These are phyloP conservation scores for Apantesis nais DNA, from an alignment of 2,888 invertebrate species.

Conservation along the genomic window DNA sequence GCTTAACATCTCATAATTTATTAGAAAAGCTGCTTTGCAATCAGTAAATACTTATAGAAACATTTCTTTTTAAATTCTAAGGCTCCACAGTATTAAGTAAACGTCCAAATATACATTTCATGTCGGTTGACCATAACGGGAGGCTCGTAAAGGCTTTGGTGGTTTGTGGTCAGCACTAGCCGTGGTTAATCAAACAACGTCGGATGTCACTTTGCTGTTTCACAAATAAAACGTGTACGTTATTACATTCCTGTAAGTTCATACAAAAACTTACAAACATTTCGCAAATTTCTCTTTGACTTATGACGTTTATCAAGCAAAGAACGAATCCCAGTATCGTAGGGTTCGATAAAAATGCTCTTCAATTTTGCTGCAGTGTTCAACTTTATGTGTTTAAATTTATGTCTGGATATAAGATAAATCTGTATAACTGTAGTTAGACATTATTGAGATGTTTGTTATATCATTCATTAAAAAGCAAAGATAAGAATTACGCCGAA, in stretches of 20 bases:
- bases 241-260: constrained; percentile 31
- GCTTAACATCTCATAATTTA: too few relatives aligned
- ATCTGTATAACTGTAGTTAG: neutral
- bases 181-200: constrained; percentile 49
- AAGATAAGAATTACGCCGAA: neutral
- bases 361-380: constrained; percentile 46
- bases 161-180: constrained; percentile 42
- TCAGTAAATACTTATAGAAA: neutral
- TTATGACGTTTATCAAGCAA: constrained; percentile 17
- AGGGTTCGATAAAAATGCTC: constrained; percentile 44
- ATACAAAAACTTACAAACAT: too few relatives aligned
- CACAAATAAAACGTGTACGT: constrained; percentile 36
- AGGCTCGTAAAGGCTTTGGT: constrained; percentile 45
- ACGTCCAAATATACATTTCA: constrained; percentile 38
- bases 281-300: too few relatives aligned
- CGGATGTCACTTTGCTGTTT: constrained; percentile 40
- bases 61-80: neutral
- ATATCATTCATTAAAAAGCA: too few relatives aligned
- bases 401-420: too few relatives aligned
- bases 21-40: too few relatives aligned
- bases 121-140: constrained; percentile 38
- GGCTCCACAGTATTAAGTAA: constrained; percentile 19
- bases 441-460: too few relatives aligned
- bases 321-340: constrained; percentile 38
- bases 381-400: constrained; percentile 37